Conservation (phyloP, 2,888 invertebrate genomes). For the Euzophera pinguis region DNA sequence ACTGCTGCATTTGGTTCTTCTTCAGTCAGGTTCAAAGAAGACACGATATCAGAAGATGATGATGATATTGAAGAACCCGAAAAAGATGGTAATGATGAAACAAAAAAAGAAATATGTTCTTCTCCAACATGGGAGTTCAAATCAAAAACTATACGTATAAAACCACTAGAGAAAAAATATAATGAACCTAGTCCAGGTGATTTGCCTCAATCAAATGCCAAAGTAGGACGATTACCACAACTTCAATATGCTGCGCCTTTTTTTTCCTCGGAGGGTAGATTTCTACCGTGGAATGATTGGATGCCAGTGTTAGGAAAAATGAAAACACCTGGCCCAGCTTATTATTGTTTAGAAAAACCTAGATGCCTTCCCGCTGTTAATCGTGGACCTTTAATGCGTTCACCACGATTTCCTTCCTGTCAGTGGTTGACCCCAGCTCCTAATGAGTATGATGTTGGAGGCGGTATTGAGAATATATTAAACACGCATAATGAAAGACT, state of each 20-base stretch:
- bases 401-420: constrained; percentile 38
- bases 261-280: constrained; percentile 51
- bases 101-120: constrained; percentile 22
- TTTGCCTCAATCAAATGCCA: constrained; percentile 24
- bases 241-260: constrained; percentile 52
- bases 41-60: constrained; percentile 26
- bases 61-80: constrained; percentile 23
- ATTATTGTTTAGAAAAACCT: constrained; percentile 42
- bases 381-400: constrained; percentile 48
- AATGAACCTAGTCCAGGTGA: constrained; percentile 51
- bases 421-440: constrained; percentile 42
- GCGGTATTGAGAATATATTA: constrained; percentile 54
- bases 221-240: constrained; percentile 24
- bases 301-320: constrained; percentile 41
- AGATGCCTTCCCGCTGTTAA: constrained; percentile 46
- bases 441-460: constrained; percentile 44
- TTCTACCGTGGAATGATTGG: constrained; percentile 58
- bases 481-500: constrained; percentile 52
- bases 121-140: constrained; percentile 52
- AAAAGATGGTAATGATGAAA: constrained; percentile 14
- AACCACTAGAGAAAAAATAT: constrained; percentile 36
- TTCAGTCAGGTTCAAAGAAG: constrained; percentile 45
- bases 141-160: constrained; percentile 53
- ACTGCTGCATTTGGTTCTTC: constrained; percentile 50
- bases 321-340: constrained; percentile 54